These are phyloP conservation scores for Lacanobia oleracea DNA, from an alignment of 2,888 invertebrate species.

Conservation along the genomic window DNA sequence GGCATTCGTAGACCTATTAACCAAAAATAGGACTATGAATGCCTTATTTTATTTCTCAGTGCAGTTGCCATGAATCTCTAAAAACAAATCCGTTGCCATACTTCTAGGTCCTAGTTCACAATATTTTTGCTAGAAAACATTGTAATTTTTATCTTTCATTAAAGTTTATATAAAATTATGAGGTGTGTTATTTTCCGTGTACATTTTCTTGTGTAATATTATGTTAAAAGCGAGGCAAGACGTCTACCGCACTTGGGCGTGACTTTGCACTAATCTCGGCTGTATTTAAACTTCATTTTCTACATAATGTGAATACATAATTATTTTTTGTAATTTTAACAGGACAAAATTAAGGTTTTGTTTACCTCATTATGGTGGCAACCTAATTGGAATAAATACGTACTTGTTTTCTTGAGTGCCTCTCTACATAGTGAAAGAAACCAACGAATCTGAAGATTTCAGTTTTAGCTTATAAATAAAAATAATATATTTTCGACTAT, in stretches of 20 bases:
- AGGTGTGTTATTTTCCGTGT: slow-evolving; percentile 18
- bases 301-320: slow-evolving; percentile 57
- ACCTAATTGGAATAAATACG: slow-evolving; percentile 1
- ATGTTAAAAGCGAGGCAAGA: slow-evolving; percentile 56
- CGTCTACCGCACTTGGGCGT: slow-evolving; percentile 58
- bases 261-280: slow-evolving; percentile 68
- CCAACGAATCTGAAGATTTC: too few species aligned
- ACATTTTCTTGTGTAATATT: slow-evolving; percentile 38
- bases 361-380: slow-evolving; percentile 28
- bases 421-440: too few species aligned
- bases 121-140: slow-evolving; percentile 27
- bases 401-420: too few species aligned
- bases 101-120: background rate
- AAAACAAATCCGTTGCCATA: background rate
- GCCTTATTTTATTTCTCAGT: background rate
- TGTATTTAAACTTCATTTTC: slow-evolving; percentile 54
- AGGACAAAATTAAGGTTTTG: slow-evolving; percentile 28
- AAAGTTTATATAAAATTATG: slow-evolving; percentile 56
- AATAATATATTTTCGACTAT: too few species aligned
- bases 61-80: background rate
- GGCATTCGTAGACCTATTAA: too few species aligned
- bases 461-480: background rate
- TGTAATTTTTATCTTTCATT: slow-evolving; percentile 57
- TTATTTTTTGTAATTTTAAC: slow-evolving; percentile 31
- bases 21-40: too few species aligned